A percentile compares a stretch with the other conserved stretches of the same genome.
phyloP scores from a whole-genome alignment of 1,140 invertebrate genomes.

The Drosophila tropicalis region DNA sequence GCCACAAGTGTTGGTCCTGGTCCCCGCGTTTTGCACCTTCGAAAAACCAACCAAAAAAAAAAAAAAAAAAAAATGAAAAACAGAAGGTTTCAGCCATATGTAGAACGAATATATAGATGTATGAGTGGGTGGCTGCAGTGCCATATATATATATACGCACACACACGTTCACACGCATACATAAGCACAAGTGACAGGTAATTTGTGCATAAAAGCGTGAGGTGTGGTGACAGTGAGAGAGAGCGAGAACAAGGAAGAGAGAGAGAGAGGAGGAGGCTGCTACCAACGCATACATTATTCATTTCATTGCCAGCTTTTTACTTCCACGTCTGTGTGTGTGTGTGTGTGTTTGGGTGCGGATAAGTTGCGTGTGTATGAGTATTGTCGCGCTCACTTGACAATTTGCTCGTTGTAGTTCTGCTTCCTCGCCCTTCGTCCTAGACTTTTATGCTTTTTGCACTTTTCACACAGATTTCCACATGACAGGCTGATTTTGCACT shows the following conservation, averaged over 20 bases:
- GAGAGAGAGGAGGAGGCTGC: slow-evolving; percentile 29
- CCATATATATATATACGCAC: slow-evolving; percentile 42
- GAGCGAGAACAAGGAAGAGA: not conserved
- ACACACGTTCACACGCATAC: slow-evolving; percentile 55
- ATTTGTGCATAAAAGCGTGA: slow-evolving; percentile 72
- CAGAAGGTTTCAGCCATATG: slow-evolving; percentile 25
- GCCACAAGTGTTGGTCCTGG: slow-evolving; percentile 46
- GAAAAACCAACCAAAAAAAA: slow-evolving; percentile 22
- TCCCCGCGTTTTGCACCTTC: slow-evolving; percentile 25
- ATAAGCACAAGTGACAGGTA: slow-evolving; percentile 76
- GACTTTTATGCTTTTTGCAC: slow-evolving; percentile 40
- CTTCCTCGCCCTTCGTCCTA: slow-evolving; percentile 26
- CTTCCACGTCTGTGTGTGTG: slow-evolving; percentile 3
- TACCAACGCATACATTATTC: slow-evolving; percentile 65
- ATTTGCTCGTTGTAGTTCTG: slow-evolving; percentile 41
- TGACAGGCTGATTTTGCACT: slow-evolving; percentile 28
- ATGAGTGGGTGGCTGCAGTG: slow-evolving; percentile 36
- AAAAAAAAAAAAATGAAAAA: slow-evolving; percentile 25
- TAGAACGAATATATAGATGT: slow-evolving; percentile 9
- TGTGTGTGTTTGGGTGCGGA: not conserved
- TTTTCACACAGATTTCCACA: slow-evolving; percentile 55
- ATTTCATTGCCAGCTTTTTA: slow-evolving; percentile 58
- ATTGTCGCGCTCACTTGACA: slow-evolving; percentile 50
- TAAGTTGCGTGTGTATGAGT: slow-evolving; percentile 1
- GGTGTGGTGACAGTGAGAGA: slow-evolving; percentile 20